Conservation (phyloP, 2,888 invertebrate species). For the Callimorpha dominula region DNA sequence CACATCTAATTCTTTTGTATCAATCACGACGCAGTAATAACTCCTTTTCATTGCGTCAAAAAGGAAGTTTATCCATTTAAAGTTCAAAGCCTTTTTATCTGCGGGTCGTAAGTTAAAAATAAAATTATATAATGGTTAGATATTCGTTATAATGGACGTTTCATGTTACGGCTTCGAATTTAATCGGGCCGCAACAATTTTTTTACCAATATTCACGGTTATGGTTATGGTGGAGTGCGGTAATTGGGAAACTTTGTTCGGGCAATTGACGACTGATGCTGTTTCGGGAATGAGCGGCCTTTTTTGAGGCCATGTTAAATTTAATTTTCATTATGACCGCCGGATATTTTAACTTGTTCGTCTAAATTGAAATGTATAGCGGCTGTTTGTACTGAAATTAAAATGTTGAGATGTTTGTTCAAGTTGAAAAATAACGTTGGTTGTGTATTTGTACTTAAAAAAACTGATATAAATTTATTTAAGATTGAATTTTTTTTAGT, state of each 20-base stretch:
- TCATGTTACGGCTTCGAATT: constrained; percentile 56
- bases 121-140: constrained; percentile 54
- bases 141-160: constrained; percentile 57
- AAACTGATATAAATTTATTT: background rate
- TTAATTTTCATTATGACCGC: constrained; percentile 40
- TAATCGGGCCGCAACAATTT: constrained; percentile 52
- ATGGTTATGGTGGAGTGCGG: constrained; percentile 50
- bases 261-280: constrained; percentile 54
- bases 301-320: constrained; percentile 43
- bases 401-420: constrained; percentile 14
- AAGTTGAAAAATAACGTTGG: background rate
- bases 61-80: constrained; percentile 54
- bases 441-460: background rate
- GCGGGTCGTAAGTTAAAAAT: constrained; percentile 48
- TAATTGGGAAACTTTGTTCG: constrained; percentile 60
- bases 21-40: constrained; percentile 40
- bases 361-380: constrained; percentile 20
- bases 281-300: constrained; percentile 35
- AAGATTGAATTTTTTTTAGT: background rate
- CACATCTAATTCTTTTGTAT: constrained; percentile 37
- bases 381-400: constrained; percentile 20
- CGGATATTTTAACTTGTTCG: constrained; percentile 21
- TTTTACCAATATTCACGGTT: constrained; percentile 51
- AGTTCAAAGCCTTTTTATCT: constrained; percentile 46
- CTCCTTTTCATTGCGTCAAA: constrained; percentile 41